A percentile compares a stretch with the other conserved stretches of the same genome.
phyloP scores from a whole-genome alignment of 2,113 vertebrate genomes.

The Hippocampus comes region DNA sequence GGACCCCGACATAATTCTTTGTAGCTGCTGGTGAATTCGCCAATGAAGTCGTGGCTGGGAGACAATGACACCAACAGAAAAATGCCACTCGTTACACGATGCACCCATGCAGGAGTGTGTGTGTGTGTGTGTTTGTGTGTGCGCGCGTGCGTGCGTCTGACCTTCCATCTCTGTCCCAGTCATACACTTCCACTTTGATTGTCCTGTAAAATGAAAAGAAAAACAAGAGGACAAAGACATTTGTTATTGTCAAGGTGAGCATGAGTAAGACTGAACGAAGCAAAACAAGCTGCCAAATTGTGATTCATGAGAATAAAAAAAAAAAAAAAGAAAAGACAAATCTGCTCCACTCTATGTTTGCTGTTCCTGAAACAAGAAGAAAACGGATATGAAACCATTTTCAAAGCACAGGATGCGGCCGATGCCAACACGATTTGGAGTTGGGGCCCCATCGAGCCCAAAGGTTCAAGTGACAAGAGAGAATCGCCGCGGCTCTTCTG shows the following conservation, averaged over 20 bases:
- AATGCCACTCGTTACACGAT: slow-evolving; percentile 1
- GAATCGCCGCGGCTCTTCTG: no score
- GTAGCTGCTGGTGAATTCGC: slow-evolving; percentile 92
- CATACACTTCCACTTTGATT: slow-evolving; percentile 91
- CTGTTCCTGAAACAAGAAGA: slow-evolving; percentile 27
- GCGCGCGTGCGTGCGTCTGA: slow-evolving; percentile 50
- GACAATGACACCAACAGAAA: slow-evolving; percentile 3
- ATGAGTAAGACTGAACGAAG: neutral
- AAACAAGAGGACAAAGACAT: neutral
- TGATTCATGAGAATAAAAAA: neutral
- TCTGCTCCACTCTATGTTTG: neutral
- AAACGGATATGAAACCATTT: slow-evolving; percentile 7
- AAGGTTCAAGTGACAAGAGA: no score
- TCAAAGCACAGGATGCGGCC: neutral
- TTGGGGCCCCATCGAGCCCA: no score
- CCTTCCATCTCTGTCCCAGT: slow-evolving; percentile 95
- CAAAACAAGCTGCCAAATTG: neutral
- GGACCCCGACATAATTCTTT: slow-evolving; percentile 86
- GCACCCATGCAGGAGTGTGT: neutral
- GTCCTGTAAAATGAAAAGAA: slow-evolving; percentile 69
- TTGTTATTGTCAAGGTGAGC: slow-evolving; percentile 1
- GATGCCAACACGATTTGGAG: no score
- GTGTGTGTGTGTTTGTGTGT: slow-evolving; percentile 7
- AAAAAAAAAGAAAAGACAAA: neutral
- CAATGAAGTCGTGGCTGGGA: slow-evolving; percentile 92